Evolutionary conservation across 2,113 vertebrate species (phyloP), one percentile per base, ranked within the genome.

Genomic region (Nothobranchius furzeri): DNA sequence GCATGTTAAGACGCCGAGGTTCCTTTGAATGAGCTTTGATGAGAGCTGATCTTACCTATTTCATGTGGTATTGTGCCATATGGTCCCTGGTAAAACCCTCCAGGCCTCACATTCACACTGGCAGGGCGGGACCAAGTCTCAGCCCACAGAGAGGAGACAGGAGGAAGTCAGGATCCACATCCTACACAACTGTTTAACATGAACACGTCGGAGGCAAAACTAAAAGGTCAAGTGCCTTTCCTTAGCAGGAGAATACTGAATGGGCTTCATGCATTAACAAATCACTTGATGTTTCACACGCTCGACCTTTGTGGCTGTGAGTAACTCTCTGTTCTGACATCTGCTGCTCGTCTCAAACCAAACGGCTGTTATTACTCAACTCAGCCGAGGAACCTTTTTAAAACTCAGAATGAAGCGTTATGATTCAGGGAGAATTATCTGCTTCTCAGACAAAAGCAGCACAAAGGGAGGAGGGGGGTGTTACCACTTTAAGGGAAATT

Each of bases 1-100:
- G 57, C 17, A 51, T 47, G 15, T 50, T 10, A 45, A 35, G 10
- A 15, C 25, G 49, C 67, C 25, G 10, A 45, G n/a, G 51, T 37
- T 53, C 6, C 43, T 64, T 59, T 62, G 42, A n/a, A 17, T 24
- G 25, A 9, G 12, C 36, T 52, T 36, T 45, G 30, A 75, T 50
- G 70, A 42, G 46, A 71, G 4, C 2, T 20, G 10, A 30, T 46
- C 89, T 85, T 88, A 92, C 92, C 89, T 91, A 90, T 83, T 83
- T 59, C 3, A 13, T 81, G 79, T 51, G 64, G 76, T 85, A 76
- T 81, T 88, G 86, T 88, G 88, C 88, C 88, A 90, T 90, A 90
- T 74, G 88, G 86, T 77, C 77, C 59, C 76, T 88, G 4, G 24
- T 46, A 83, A 86, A 75, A 43, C 63, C 64, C 63, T 75, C 70